phyloP scores from a whole-genome alignment of 2,113 vertebrate species.

The Pica pica region DNA sequence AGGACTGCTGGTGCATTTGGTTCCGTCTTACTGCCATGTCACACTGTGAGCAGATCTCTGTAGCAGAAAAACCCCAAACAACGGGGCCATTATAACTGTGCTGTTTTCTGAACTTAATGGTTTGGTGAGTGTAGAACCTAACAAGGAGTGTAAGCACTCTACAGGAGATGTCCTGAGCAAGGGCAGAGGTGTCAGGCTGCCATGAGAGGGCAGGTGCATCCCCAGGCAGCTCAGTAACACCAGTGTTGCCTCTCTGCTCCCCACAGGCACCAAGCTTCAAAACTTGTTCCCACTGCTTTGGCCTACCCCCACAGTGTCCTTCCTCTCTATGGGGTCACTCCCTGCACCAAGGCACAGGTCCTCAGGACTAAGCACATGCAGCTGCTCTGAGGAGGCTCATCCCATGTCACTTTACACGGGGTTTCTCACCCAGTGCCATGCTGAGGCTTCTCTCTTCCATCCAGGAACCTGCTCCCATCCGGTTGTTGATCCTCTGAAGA shows the following conservation, averaged over 20 bases:
- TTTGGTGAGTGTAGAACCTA: neutral
- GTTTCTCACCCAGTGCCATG: accelerated
- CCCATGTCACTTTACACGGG: accelerated
- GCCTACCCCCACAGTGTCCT: neutral
- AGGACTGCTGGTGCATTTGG: neutral
- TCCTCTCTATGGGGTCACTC: neutral
- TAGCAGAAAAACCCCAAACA: neutral
- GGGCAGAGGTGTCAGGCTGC: neutral
- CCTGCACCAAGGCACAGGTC: neutral
- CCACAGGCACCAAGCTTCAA: neutral
- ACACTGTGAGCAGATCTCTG: neutral
- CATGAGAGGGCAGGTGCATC: neutral
- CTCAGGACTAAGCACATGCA: neutral
- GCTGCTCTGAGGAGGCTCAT: neutral
- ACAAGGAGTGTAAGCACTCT: neutral
- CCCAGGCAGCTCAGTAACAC: neutral
- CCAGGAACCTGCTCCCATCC: neutral
- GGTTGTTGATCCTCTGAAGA: neutral
- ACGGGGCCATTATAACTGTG: neutral
- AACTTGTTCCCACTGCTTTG: neutral
- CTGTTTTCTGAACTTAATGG: neutral
- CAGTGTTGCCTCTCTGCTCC: accelerated
- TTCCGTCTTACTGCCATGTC: neutral
- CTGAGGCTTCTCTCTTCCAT: neutral
- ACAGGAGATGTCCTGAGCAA: neutral